Evolutionary conservation across 2,888 invertebrate genomes (phyloP), one percentile per base, ranked within the genome.

Genomic region (Spilosoma lubricipeda): DNA sequence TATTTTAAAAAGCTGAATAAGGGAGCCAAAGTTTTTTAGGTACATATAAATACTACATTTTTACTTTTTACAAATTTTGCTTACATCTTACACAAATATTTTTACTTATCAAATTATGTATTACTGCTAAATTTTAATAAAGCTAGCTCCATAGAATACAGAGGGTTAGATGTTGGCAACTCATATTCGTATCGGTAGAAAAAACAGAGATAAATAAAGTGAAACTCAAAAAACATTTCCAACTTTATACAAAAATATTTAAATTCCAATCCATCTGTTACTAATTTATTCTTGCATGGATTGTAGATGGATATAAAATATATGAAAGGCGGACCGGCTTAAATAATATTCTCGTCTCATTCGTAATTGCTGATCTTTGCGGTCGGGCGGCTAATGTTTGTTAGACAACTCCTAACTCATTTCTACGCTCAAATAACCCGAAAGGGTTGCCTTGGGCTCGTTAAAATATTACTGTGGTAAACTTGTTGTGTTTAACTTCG

Each of bases 401-500:
- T 73, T 67, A 68, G 67, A 63, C 36, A 65, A 73, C 73, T 73
- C 52, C 8, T 52, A 69, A 73, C 68, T 73, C 68, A 75, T 72
- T 70, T n/a, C 70, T 72, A 48, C 64, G 66, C 70, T 70, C 67
- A 30, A 45, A 65, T 70, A 72, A 42, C 70, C 48, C 69, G 15
- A 73, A 70, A 70, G 66, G 64, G 77, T 63, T 73, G 66, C 59
- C 73, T 70, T 27, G 63, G 63, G 33, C 73, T 75, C 52, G 74
- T 73, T 73, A 72, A 69, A 72, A 73, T 65, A 73, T 73, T 73
- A 69, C 68, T 65, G 68, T 69, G 39, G 48, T 39, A 69, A 69
- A 78, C 67, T 68, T 72, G 77, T 76, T 71, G 48, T 68, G 27
- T 72, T 72, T 65, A 71, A 67, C 59, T 68, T 64, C 33, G 63